These are phyloP conservation scores for Emmelina monodactyla DNA, from an alignment of 2,888 invertebrate species.

Conservation along the genomic window DNA sequence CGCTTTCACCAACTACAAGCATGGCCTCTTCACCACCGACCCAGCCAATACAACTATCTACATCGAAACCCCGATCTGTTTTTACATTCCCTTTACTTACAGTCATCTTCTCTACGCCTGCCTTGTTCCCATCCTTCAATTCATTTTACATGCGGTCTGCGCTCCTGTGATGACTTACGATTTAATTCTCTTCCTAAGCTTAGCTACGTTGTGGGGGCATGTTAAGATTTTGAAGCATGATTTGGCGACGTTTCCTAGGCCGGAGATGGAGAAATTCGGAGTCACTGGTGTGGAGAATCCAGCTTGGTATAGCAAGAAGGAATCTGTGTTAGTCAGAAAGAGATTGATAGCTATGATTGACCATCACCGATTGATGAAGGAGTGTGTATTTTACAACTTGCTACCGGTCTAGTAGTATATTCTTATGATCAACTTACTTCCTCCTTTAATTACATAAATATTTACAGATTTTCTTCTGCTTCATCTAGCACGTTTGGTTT, in stretches of 20 bases:
- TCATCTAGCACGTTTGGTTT: too few species aligned
- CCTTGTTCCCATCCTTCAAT: not conserved
- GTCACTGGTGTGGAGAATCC: not conserved
- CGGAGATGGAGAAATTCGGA: not conserved
- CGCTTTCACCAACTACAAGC: not conserved
- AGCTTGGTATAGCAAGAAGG: not conserved
- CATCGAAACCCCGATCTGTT: not conserved
- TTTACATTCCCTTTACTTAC: not conserved
- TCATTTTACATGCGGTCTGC: not conserved
- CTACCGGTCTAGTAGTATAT: too few species aligned
- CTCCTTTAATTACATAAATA: too few species aligned
- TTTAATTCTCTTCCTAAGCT: not conserved
- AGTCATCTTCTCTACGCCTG: not conserved
- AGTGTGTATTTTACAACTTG: too few species aligned
- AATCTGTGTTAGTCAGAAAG: too few species aligned
- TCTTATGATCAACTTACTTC: too few species aligned
- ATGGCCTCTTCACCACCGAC: not conserved
- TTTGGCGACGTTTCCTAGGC: not conserved
- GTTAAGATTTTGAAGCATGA: not conserved
- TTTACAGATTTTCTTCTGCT: too few species aligned
- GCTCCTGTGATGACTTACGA: not conserved
- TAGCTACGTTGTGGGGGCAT: not conserved
- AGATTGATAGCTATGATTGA: too few species aligned
- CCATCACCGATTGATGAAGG: too few species aligned
- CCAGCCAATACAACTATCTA: not conserved